Evolutionary conservation across 2,113 vertebrate species (phyloP).

Genomic region (Sinocyclocheilus maitianheensis): DNA sequence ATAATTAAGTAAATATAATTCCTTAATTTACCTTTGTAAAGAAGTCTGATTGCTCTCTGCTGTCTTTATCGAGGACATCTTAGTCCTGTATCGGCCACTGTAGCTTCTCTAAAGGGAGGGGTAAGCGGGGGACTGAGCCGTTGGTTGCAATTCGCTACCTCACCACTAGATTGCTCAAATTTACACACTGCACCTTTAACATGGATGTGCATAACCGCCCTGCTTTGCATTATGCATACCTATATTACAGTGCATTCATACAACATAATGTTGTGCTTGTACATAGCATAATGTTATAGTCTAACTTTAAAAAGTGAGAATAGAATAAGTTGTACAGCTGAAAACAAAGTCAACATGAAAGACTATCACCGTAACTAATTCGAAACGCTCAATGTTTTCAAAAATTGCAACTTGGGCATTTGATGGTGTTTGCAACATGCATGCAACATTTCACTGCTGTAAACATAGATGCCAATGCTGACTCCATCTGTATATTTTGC

Average conservation of each 20-base stretch:
- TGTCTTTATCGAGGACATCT: too few species aligned
- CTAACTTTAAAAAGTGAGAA: background rate
- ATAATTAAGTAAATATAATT: too few species aligned
- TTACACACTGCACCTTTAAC: too few species aligned
- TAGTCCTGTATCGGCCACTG: too few species aligned
- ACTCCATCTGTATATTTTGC: slow-evolving; percentile 18
- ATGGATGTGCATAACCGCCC: slow-evolving; percentile 10
- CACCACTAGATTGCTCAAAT: too few species aligned
- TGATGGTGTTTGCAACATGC: background rate
- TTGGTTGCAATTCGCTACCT: too few species aligned
- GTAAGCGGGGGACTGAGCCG: too few species aligned
- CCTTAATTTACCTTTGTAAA: too few species aligned
- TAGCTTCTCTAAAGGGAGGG: too few species aligned
- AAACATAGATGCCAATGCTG: background rate
- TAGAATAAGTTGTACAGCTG: background rate
- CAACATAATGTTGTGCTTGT: background rate
- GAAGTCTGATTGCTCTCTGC: too few species aligned
- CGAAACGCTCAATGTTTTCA: background rate
- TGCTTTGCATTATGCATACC: background rate
- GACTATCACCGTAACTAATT: background rate
- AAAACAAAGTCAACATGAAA: background rate
- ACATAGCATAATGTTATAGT: background rate
- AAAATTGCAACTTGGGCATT: slow-evolving; percentile 23
- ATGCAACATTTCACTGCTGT: slow-evolving; percentile 8
- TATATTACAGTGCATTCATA: background rate